phyloP scores from a whole-genome alignment of 2,113 vertebrate genomes.

The Rostratula benghalensis region DNA sequence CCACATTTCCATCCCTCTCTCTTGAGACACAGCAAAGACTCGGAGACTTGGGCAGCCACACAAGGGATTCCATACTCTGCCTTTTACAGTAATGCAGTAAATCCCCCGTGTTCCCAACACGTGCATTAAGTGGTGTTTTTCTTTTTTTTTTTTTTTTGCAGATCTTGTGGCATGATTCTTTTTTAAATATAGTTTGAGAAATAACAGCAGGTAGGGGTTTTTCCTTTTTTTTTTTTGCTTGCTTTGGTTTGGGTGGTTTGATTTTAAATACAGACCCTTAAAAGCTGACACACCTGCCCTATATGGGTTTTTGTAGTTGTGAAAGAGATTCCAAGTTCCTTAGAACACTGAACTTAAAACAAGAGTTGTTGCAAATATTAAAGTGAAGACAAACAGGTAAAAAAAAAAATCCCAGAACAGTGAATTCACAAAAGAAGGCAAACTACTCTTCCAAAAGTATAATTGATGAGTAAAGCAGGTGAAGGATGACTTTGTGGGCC shows the following conservation, averaged over 20 bases:
- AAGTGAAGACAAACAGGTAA: neutral
- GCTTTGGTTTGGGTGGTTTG: neutral
- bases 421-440: neutral
- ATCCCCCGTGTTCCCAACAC: neutral
- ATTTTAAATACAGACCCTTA: neutral
- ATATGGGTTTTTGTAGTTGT: neutral
- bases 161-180: neutral
- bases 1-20: neutral
- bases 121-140: neutral
- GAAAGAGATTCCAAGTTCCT: neutral
- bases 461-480: neutral
- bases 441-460: neutral
- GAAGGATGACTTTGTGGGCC: neutral
- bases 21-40: neutral
- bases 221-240: neutral
- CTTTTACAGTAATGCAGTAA: neutral
- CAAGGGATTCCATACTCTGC: neutral
- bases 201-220: neutral
- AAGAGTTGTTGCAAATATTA: neutral
- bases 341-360: neutral
- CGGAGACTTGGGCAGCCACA: neutral
- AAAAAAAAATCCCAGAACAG: neutral
- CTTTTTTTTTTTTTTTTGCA: neutral
- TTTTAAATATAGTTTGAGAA: neutral
- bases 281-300: neutral